Conservation (phyloP, 2,888 invertebrate genomes). For the Meteorus colon region DNA sequence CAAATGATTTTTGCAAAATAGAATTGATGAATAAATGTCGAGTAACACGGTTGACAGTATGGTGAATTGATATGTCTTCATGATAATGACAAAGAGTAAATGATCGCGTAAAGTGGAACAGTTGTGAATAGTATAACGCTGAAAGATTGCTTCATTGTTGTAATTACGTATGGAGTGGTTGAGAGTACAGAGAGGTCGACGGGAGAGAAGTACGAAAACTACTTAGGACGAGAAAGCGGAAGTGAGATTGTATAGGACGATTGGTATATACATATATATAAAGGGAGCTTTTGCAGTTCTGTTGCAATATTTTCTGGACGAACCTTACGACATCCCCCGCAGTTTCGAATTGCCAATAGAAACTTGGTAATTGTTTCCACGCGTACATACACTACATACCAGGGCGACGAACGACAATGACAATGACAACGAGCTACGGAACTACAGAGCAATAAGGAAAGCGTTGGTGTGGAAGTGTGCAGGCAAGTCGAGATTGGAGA, state of each 20-base stretch:
- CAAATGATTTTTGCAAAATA: too few relatives aligned
- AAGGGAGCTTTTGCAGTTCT: conserved; percentile 38
- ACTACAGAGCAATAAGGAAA: conserved; percentile 35
- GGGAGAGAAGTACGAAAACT: conserved; percentile 38
- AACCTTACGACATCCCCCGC: conserved; percentile 47
- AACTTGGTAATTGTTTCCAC: conserved; percentile 63
- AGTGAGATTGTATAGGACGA: conserved; percentile 22
- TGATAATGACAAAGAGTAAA: not conserved
- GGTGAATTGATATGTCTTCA: too few relatives aligned
- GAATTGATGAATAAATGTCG: too few relatives aligned
- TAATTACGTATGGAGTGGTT: conserved; percentile 53
- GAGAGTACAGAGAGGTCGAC: conserved; percentile 42
- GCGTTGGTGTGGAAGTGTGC: not conserved
- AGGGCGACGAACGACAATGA: conserved; percentile 39
- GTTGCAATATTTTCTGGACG: conserved; percentile 57
- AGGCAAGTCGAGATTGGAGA: conserved; percentile 22
- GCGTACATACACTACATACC: conserved; percentile 39
- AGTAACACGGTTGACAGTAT: too few relatives aligned
- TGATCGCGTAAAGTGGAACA: not conserved
- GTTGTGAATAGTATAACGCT: conserved; percentile 26
- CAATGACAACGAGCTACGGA: conserved; percentile 34
- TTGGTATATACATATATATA: not conserved
- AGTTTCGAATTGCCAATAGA: conserved; percentile 63
- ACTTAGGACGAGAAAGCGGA: conserved; percentile 25
- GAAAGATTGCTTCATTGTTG: conserved; percentile 58